phyloP scores from a whole-genome alignment of 1,140 invertebrate genomes.

The Tetramorium parvispinum region DNA sequence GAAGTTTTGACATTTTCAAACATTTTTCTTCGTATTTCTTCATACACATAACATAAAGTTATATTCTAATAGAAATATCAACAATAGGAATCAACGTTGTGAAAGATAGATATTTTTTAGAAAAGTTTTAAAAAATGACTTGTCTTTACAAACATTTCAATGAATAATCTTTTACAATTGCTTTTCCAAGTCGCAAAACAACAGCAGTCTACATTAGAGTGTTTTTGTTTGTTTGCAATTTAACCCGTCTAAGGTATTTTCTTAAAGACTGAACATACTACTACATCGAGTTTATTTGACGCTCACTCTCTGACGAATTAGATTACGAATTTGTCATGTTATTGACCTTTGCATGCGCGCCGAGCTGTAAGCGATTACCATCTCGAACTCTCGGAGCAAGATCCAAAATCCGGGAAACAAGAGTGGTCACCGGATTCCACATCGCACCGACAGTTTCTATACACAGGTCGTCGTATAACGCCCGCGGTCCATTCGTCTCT shows the following conservation, averaged over 20 bases:
- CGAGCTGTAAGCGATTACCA: conserved; percentile 19
- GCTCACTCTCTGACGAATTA: not conserved
- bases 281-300: not conserved
- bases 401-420: conserved; percentile 67
- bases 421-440: conserved; percentile 57
- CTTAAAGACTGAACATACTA: not conserved
- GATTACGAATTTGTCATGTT: conserved; percentile 4
- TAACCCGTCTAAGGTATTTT: not conserved
- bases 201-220: not conserved
- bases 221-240: not conserved
- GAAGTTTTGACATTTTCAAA: not conserved
- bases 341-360: not conserved
- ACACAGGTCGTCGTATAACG: conserved; percentile 65
- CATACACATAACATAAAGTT: not conserved
- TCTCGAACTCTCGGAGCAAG: not conserved
- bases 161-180: not conserved
- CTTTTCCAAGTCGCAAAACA: not conserved
- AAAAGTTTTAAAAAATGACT: not conserved
- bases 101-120: not conserved
- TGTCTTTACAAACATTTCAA: not conserved
- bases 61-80: not conserved
- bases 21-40: not conserved
- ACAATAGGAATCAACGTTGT: not conserved
- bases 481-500: conserved; percentile 62
- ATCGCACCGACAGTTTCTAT: conserved; percentile 57